A percentile compares a stretch with the other conserved stretches of the same genome.
Conservation (phyloP, 2,888 invertebrate species). For the Limnephilus rhombicus region DNA sequence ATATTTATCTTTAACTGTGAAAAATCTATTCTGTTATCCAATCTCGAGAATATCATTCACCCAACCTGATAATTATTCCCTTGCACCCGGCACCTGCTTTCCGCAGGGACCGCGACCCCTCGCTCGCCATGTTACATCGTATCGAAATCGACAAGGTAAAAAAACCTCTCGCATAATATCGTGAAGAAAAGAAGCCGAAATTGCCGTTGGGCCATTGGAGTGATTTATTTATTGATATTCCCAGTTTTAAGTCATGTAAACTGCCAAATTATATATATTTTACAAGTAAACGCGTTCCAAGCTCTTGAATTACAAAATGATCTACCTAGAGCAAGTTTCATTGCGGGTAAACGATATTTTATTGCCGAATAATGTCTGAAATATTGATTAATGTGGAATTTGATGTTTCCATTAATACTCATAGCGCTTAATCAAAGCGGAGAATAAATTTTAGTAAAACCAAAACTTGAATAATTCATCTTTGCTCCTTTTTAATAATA, state of each 20-base stretch:
- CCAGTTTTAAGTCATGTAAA: background rate
- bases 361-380: background rate
- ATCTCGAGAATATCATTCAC: slow-evolving; percentile 2
- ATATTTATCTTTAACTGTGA: background rate
- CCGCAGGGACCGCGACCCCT: background rate
- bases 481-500: too few relatives aligned
- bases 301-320: background rate
- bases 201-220: slow-evolving; percentile 16
- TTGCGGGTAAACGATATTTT: background rate
- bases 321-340: background rate
- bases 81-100: background rate
- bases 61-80: background rate
- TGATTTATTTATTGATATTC: slow-evolving; percentile 17
- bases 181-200: slow-evolving; percentile 25
- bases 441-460: background rate
- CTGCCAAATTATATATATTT: slow-evolving; percentile 11
- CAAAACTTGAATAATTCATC: background rate
- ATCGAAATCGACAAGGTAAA: background rate
- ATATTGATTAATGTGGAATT: background rate
- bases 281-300: background rate
- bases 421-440: background rate
- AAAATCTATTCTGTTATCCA: slow-evolving; percentile 16
- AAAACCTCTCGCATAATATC: slow-evolving; percentile 17
- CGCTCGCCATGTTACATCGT: background rate
- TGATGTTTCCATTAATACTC: background rate